Evolutionary conservation across 2,797 vertebrate species (phyloP).

Genomic region (Lutjanus argentimaculatus): DNA sequence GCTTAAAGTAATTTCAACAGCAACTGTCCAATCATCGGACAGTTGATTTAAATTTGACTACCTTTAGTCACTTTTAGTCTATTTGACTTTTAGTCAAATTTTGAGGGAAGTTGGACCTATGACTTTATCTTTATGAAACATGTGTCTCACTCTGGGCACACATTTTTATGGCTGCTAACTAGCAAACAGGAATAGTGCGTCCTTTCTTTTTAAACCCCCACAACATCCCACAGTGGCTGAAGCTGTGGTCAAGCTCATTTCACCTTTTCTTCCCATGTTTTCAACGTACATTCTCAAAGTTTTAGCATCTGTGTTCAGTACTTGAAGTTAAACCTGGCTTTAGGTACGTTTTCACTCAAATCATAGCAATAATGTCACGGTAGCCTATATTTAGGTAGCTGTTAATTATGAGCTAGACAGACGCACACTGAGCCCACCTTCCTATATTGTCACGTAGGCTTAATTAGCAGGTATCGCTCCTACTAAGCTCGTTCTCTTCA

Average conservation of each 20-base stretch:
- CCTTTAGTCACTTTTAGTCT: too few relatives aligned
- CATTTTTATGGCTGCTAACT: too few relatives aligned
- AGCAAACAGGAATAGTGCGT: too few relatives aligned
- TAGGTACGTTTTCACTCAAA: conserved; percentile 19
- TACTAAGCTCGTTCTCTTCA: neutral
- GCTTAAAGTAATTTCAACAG: neutral
- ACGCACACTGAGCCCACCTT: conserved; percentile 11
- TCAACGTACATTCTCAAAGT: neutral
- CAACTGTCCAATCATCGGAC: too few relatives aligned
- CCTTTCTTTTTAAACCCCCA: too few relatives aligned
- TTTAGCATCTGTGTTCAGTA: neutral
- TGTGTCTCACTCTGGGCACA: too few relatives aligned
- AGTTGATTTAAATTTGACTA: too few relatives aligned
- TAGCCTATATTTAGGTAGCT: conserved; percentile 27
- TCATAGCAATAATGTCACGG: conserved; percentile 54
- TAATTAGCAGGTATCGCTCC: conserved; percentile 35
- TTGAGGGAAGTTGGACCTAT: too few relatives aligned
- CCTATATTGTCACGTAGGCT: conserved; percentile 22
- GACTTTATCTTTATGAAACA: too few relatives aligned
- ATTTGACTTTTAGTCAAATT: too few relatives aligned
- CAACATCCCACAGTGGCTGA: too few relatives aligned
- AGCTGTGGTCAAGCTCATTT: too few relatives aligned
- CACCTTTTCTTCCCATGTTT: neutral
- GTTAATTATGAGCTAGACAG: conserved; percentile 49
- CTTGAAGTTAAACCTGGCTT: conserved; percentile 18